Evolutionary conservation across 37 sponge, comb jelly and placozoan species (phyloP).

Genomic region (Aphrocallistes beatrix): DNA sequence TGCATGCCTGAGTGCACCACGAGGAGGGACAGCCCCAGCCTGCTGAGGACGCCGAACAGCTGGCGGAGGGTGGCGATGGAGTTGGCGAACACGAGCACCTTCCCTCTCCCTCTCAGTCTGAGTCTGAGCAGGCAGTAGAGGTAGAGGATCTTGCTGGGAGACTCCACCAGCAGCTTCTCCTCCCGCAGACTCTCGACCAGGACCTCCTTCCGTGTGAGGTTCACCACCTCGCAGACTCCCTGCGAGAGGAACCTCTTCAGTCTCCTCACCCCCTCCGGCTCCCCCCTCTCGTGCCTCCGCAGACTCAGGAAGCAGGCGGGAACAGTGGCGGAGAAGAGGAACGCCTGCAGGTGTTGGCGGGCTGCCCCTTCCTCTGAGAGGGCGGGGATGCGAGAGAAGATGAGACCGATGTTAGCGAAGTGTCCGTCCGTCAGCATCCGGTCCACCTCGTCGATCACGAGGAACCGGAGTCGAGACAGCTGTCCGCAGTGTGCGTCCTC

Average conservation of each 20-base stretch:
- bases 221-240: constrained; percentile 31
- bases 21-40: constrained; percentile 44
- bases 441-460: constrained; percentile 95
- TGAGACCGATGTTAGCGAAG: constrained; percentile 59
- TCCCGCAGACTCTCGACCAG: constrained; percentile 70
- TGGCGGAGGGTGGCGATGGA: constrained; percentile 56
- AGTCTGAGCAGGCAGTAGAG: constrained; percentile 67
- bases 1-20: constrained; percentile 91
- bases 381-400: constrained; percentile 40
- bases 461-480: constrained; percentile 33
- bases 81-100: constrained; percentile 79
- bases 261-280: not conserved
- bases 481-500: constrained; percentile 38
- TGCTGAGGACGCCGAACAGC: constrained; percentile 42
- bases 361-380: not conserved
- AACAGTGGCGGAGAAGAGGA: constrained; percentile 96
- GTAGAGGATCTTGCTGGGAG: constrained; percentile 7
- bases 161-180: constrained; percentile 38
- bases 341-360: constrained; percentile 24
- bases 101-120: constrained; percentile 47
- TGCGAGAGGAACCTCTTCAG: not conserved
- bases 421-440: constrained; percentile 94
- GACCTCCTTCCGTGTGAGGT: constrained; percentile 58
- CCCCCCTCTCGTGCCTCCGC: constrained; percentile 35
- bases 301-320: constrained; percentile 34